A percentile compares a stretch with the other conserved stretches of the same genome.
Evolutionary conservation across 2,888 invertebrate genomes (phyloP).

Genomic region (Epinotia brunnichana): DNA sequence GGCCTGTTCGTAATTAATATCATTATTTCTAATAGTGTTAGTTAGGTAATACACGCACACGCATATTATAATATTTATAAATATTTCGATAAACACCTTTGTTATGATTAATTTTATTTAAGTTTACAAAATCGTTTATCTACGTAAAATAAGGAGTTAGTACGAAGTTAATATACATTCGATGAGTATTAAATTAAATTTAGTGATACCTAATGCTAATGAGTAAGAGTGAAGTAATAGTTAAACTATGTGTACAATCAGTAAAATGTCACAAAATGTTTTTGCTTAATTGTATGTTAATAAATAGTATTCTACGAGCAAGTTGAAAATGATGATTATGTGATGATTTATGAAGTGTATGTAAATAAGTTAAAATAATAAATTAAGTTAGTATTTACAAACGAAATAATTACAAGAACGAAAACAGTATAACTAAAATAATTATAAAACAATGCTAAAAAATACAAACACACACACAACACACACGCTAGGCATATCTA

Average conservation of each 20-base stretch:
- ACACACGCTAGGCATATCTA: too few relatives aligned
- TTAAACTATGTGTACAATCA: neutral
- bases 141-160: too few relatives aligned
- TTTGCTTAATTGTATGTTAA: neutral
- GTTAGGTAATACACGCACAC: conserved; percentile 6
- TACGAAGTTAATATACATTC: too few relatives aligned
- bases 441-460: neutral
- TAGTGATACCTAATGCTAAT: too few relatives aligned
- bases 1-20: conserved; percentile 63
- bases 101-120: neutral
- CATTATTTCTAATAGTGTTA: conserved; percentile 23
- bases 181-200: too few relatives aligned
- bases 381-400: neutral
- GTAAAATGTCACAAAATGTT: neutral
- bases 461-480: neutral
- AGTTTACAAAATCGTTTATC: neutral
- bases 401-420: neutral
- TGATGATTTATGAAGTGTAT: neutral
- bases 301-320: neutral
- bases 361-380: neutral
- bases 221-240: too few relatives aligned
- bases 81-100: neutral
- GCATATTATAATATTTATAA: neutral
- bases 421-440: too few relatives aligned
- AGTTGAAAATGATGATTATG: neutral